Evolutionary conservation across 2,113 vertebrate species (phyloP), one percentile per base, ranked within the genome.

Genomic region (Cinclus mexicanus): DNA sequence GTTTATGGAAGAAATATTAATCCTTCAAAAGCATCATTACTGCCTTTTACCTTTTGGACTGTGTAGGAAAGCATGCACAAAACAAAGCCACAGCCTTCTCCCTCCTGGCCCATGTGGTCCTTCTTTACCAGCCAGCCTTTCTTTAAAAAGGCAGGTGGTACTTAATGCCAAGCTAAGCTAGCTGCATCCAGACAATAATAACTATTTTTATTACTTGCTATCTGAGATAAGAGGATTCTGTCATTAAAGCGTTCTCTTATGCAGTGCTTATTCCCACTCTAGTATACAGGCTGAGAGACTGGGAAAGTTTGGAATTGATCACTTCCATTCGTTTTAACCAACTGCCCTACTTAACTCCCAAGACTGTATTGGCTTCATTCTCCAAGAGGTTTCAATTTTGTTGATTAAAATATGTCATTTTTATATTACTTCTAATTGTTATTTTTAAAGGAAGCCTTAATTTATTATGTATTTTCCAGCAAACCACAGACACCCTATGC

Each of bases 121-220:
- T 60, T 52, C 25, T 52, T 68, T 12, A 90, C 14, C 39, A 92
- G 49, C 6, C 4, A 0, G 37, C 1, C 19, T 37, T 49, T 68
- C 69, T 82, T 89, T 70, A 64, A 78, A 88, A 87, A 87, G 35
- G 39, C 65, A 95, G 84, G 78, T 46, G 68, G 65, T 94, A 75
- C 71, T 95, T 96, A 97, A 97, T 85, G 78, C 69, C 61, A 90
- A 59, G 61, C 87, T 97, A 91, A 97, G 95, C 95, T 81, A 88
- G 78, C 88, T 70, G 47, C 67, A 95, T 86, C 90, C 94, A 96
- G 96, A 96, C 94, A 96, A 93, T 95, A 97, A 89, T 92, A 96
- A 97, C 95, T 95, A 86, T 93, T 97, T 97, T 97, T 97, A 97
- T 96, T 96, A 94, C 97, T 96, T 95, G 78, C 61, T 83, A 96